These are phyloP conservation scores for Macaria liturata DNA, from an alignment of 2,888 invertebrate species.

Conservation along the genomic window DNA sequence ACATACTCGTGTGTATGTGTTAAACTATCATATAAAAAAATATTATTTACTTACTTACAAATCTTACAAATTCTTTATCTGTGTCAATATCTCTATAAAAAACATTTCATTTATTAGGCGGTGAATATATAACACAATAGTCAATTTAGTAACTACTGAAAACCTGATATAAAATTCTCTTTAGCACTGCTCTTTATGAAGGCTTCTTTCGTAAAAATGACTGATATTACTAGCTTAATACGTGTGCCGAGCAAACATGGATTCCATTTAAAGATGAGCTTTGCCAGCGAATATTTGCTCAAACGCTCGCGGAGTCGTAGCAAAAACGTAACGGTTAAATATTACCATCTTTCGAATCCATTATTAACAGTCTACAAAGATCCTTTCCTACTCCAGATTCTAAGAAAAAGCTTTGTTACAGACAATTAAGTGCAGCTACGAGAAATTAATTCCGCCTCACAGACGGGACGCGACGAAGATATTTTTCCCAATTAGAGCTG, in stretches of 20 bases:
- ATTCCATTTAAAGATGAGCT: slow-evolving; percentile 23
- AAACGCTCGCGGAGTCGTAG: slow-evolving; percentile 29
- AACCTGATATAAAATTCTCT: slow-evolving; percentile 8
- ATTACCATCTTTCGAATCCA: slow-evolving; percentile 46
- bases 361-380: slow-evolving; percentile 61
- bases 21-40: no score
- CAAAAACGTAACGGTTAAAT: slow-evolving; percentile 38
- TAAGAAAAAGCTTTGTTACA: slow-evolving; percentile 64
- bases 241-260: slow-evolving; percentile 24
- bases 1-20: no score
- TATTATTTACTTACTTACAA: no score
- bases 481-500: slow-evolving; percentile 31
- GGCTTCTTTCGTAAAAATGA: slow-evolving; percentile 12
- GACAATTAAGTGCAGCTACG: slow-evolving; percentile 65
- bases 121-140: background rate
- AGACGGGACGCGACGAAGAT: slow-evolving; percentile 30
- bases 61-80: no score
- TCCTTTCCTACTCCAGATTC: slow-evolving; percentile 50
- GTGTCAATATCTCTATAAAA: no score
- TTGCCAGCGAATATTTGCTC: slow-evolving; percentile 25
- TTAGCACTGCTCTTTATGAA: slow-evolving; percentile 6
- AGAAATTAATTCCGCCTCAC: slow-evolving; percentile 58
- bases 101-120: no score
- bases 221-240: slow-evolving; percentile 20
- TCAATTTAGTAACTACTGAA: background rate